Conservation (phyloP, 2,797 vertebrate species). For the Sebastes itinus region DNA sequence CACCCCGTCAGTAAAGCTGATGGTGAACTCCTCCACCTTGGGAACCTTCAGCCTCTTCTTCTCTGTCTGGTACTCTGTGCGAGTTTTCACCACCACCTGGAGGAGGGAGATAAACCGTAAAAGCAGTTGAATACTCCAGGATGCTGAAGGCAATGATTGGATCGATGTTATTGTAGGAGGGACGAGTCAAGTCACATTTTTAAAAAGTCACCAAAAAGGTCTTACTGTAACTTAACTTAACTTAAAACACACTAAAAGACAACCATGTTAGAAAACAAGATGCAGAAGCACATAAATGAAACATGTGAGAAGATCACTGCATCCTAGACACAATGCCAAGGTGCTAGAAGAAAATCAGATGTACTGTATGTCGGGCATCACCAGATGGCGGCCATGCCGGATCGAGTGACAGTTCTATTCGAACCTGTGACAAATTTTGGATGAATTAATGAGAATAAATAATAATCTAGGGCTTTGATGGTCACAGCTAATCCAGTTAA, state of each 20-base stretch:
- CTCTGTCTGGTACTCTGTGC: slow-evolving; percentile 96
- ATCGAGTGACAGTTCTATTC: not conserved
- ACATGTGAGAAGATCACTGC: not conserved
- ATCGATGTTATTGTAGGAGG: not conserved
- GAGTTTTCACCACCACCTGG: slow-evolving; percentile 98
- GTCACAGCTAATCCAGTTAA: not conserved
- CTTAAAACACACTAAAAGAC: not conserved
- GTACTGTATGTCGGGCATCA: not conserved
- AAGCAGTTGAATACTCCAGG: not conserved
- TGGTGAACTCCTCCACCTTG: slow-evolving; percentile 98
- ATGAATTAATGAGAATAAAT: not conserved
- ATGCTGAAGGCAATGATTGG: not conserved
- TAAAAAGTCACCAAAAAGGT: not conserved
- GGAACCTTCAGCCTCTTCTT: slow-evolving; percentile 98
- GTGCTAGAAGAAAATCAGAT: not conserved
- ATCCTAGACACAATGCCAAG: not conserved
- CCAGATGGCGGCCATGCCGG: not conserved
- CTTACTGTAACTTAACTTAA: not conserved
- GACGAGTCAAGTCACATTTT: not conserved
- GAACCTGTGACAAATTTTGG: not conserved
- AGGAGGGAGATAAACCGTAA: slow-evolving; percentile 33
- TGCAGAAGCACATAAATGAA: not conserved
- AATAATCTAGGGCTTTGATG: not conserved
- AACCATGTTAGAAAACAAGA: not conserved
- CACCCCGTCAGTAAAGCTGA: slow-evolving; percentile 93